Evolutionary conservation across 1,140 invertebrate genomes (phyloP).

Genomic region (Drosophila parvula): DNA sequence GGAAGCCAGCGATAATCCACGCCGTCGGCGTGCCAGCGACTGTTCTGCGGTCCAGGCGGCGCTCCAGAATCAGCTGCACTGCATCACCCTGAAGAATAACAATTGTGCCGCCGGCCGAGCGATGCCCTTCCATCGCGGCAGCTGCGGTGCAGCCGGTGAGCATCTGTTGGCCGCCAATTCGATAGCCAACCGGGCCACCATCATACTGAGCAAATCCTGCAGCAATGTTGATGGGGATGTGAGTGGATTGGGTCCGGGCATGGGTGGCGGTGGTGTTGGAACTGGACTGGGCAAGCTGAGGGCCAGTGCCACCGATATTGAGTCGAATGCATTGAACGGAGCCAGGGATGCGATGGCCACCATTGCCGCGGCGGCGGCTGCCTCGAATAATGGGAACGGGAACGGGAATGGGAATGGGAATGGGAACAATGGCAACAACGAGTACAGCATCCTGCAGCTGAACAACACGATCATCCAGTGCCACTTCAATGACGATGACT

Average conservation of each 20-base stretch:
- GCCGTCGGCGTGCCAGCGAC: conserved; percentile 75
- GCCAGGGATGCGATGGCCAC: conserved; percentile 34
- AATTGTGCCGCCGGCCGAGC: conserved; percentile 63
- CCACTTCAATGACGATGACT: conserved; percentile 82
- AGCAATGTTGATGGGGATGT: conserved; percentile 76
- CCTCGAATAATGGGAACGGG: conserved; percentile 30
- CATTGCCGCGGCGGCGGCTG: conserved; percentile 28
- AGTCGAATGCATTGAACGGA: conserved; percentile 67
- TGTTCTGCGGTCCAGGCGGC: conserved; percentile 69
- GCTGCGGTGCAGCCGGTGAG: conserved; percentile 77
- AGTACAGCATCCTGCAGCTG: conserved; percentile 80
- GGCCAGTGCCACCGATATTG: conserved; percentile 71
- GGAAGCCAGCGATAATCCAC: conserved; percentile 59
- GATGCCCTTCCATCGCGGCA: conserved; percentile 79
- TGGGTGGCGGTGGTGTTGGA: conserved; percentile 3
- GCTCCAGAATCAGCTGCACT: conserved; percentile 74
- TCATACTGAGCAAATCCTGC: conserved; percentile 81
- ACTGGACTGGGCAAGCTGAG: conserved; percentile 47
- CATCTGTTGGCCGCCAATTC: conserved; percentile 79
- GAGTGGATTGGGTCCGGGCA: conserved; percentile 4
- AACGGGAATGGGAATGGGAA: conserved; percentile 18
- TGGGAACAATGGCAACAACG: conserved; percentile 71
- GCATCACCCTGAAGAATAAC: conserved; percentile 80
- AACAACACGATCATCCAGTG: conserved; percentile 83
- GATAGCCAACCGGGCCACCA: conserved; percentile 78